Evolutionary conservation across 1,140 invertebrate species (phyloP).

Genomic region (Drosophila nikananu): DNA sequence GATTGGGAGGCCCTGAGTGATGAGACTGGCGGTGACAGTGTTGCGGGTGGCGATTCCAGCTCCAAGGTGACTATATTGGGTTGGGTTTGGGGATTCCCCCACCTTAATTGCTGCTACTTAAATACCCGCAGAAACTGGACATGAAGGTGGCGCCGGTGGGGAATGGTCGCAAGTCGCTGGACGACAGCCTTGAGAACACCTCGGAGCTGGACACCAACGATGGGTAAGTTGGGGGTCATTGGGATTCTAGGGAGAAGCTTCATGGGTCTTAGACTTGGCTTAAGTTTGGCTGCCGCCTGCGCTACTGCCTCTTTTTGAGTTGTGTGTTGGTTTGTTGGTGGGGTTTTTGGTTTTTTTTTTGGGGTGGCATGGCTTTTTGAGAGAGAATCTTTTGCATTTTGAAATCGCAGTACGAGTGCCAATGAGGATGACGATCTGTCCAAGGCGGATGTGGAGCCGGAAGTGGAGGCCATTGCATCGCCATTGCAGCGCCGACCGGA

Average conservation of each 20-base stretch:
- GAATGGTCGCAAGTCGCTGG: conserved; percentile 70
- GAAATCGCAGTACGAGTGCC: conserved; percentile 68
- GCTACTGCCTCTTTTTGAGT: conserved; percentile 39
- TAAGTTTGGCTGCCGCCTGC: conserved; percentile 30
- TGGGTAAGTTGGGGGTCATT: conserved; percentile 64
- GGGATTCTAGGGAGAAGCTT: neutral
- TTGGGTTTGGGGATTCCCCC: neutral
- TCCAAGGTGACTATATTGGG: conserved; percentile 53
- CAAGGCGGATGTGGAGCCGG: conserved; percentile 55
- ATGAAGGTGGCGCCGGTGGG: conserved; percentile 55
- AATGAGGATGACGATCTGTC: conserved; percentile 74
- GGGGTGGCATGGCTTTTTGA: conserved; percentile 70
- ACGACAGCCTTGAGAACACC: conserved; percentile 80
- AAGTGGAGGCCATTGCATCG: conserved; percentile 36
- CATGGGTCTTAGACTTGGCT: conserved; percentile 33
- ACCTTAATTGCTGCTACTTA: neutral
- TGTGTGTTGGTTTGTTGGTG: conserved; percentile 15
- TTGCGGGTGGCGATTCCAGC: conserved; percentile 41
- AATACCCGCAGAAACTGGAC: conserved; percentile 57
- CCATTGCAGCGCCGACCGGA: conserved; percentile 60
- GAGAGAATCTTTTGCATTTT: conserved; percentile 75
- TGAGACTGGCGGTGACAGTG: conserved; percentile 58
- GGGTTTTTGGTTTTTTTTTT: conserved; percentile 10
- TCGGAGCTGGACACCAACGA: conserved; percentile 79
- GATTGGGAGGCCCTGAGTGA: conserved; percentile 88